Evolutionary conservation across 2,113 vertebrate species (phyloP).

Genomic region (Nipponia nippon): DNA sequence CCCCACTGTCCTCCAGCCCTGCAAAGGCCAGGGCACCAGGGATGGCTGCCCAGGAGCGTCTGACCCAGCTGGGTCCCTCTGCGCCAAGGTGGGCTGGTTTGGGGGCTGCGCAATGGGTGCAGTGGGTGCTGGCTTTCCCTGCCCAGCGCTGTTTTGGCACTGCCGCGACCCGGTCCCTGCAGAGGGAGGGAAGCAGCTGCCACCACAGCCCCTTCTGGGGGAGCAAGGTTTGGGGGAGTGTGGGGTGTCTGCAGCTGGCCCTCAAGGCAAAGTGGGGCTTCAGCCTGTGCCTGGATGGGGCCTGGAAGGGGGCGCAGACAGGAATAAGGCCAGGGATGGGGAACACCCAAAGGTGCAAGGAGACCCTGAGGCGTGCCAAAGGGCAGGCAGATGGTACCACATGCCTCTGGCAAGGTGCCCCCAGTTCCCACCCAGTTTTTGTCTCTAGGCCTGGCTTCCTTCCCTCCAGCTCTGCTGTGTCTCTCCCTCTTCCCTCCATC

Average conservation of each 20-base stretch:
- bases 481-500: no score
- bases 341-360: neutral
- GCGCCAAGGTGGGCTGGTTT: no score
- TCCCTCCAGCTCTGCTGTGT: neutral
- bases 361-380: no score
- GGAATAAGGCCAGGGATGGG: neutral
- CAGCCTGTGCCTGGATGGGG: neutral
- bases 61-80: neutral
- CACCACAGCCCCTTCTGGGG: neutral
- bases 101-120: neutral
- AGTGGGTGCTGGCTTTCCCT: fast-evolving
- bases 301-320: neutral
- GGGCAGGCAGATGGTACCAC: neutral
- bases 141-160: no score
- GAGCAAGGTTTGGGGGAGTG: neutral
- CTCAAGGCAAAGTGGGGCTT: neutral
- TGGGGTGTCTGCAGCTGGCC: neutral
- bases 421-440: fast-evolving
- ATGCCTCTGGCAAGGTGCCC: fast-evolving
- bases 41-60: neutral
- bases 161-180: fast-evolving
- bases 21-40: fast-evolving
- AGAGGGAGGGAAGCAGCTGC: no score
- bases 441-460: neutral
- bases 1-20: neutral